Evolutionary conservation across 2,113 vertebrate species (phyloP), one percentile per base, ranked within the genome.

Genomic region (Syrrhaptes paradoxus): DNA sequence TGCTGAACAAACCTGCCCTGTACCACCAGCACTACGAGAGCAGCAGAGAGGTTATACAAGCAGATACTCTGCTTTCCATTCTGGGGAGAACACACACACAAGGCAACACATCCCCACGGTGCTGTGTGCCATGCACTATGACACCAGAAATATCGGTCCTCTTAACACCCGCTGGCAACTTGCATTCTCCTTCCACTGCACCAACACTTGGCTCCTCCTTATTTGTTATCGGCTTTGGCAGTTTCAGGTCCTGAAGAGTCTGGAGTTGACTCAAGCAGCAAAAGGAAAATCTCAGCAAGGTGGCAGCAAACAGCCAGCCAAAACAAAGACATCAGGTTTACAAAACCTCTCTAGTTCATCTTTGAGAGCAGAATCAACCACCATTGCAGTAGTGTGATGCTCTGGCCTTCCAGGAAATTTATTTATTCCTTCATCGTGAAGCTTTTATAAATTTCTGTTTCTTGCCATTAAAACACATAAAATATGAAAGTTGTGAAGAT

Each of bases 271-370:
- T 90, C 67, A 85, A 85, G 75, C 38, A 89, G 71, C 59, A 38
- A 74, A 94, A 73, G 63, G 66, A 62, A 93, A 87, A 90, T 80
- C 85, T 94, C 95, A 91, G 93, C 90, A 95, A 96, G 93, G 90
- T 96, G 95, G 95, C 96, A 96, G 94, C 93, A 95, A 90, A 89
- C 89, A 78, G 62, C 78, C 75, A 90, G 92, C 32, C 87, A 95
- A 77, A 91, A 71, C 68, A 93, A 95, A 91, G 6, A 41, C 45
- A 22, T 8, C 0, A 0, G 34, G 32, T 9, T 55, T 31, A 45
- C 46, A 19, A 90, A 81, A 65, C 43, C 36, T 84, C 34, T 46
- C 55, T 3, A 24, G 18, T 21, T 71, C 54, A 58, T 72, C 59
- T 54, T 1, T 9, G 81, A 83, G 71, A 82, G 31, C 2, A 83